Conservation (phyloP, 2,888 invertebrate genomes). For the Polyploca ridens region DNA sequence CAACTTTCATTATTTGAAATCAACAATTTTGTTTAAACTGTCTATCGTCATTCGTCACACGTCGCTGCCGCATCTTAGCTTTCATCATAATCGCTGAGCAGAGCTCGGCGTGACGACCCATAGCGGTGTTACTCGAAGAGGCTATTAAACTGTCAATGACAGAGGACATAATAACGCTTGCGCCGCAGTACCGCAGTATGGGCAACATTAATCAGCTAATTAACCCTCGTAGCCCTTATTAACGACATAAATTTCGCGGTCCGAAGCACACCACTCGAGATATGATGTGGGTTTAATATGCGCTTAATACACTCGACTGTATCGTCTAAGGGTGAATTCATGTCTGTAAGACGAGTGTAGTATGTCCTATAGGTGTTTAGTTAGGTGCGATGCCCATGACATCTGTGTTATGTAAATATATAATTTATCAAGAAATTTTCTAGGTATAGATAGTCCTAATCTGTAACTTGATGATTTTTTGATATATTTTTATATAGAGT, state of each 20-base stretch:
- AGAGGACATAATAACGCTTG: conserved; percentile 67
- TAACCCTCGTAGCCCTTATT: conserved; percentile 80
- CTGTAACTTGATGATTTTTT: no score
- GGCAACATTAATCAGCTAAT: conserved; percentile 80
- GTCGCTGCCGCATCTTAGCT: conserved; percentile 47
- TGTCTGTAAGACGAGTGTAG: conserved; percentile 20
- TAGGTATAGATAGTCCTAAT: no score
- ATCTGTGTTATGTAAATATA: neutral
- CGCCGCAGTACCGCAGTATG: conserved; percentile 67
- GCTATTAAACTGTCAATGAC: conserved; percentile 75
- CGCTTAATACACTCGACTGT: conserved; percentile 59
- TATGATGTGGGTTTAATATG: conserved; percentile 72
- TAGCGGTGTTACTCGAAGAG: conserved; percentile 45
- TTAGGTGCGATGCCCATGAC: neutral
- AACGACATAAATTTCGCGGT: conserved; percentile 80
- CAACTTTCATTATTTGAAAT: neutral
- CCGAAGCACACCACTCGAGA: conserved; percentile 67
- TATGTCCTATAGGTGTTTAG: neutral
- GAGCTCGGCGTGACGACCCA: conserved; percentile 45
- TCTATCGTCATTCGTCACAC: conserved; percentile 43
- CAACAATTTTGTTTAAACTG: neutral
- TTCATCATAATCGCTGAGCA: conserved; percentile 49
- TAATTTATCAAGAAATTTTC: no score
- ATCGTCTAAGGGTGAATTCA: conserved; percentile 35
- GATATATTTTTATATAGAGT: no score